Conservation (phyloP, 2,797 vertebrate species). For the Sebastes glaucus region DNA sequence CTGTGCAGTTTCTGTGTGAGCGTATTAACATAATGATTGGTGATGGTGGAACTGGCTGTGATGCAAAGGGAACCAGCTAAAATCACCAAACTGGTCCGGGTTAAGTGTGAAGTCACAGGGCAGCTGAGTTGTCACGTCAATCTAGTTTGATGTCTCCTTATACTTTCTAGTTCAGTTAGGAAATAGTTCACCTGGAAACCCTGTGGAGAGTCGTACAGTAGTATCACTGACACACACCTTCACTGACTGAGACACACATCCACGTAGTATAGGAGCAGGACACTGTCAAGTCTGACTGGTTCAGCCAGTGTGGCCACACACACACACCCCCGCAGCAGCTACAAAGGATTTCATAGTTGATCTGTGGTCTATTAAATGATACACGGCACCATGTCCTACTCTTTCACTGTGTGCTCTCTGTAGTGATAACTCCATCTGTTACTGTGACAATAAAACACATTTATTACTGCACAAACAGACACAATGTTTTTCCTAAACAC, state of each 20-base stretch:
- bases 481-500: not conserved
- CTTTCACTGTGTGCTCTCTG: not conserved
- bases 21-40: not conserved
- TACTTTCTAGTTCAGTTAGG: not conserved
- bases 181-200: not conserved
- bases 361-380: not conserved
- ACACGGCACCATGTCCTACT: not conserved
- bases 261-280: not conserved
- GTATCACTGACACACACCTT: constrained; percentile 8
- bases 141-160: not conserved
- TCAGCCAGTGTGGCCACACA: constrained; percentile 45
- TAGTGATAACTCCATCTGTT: not conserved
- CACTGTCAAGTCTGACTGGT: constrained; percentile 57
- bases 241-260: not conserved
- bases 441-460: not conserved
- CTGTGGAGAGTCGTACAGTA: not conserved
- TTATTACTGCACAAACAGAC: not conserved
- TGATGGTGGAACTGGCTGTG: not conserved
- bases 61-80: not conserved
- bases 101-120: not conserved
- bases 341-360: not conserved
- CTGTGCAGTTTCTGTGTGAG: not conserved
- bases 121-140: not conserved
- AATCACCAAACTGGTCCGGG: no score
- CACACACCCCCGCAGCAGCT: constrained; percentile 9